These are phyloP conservation scores for silkworm (Bombyx mori) DNA, from an alignment of 1,140 invertebrate species.

Conservation along the genomic window DNA sequence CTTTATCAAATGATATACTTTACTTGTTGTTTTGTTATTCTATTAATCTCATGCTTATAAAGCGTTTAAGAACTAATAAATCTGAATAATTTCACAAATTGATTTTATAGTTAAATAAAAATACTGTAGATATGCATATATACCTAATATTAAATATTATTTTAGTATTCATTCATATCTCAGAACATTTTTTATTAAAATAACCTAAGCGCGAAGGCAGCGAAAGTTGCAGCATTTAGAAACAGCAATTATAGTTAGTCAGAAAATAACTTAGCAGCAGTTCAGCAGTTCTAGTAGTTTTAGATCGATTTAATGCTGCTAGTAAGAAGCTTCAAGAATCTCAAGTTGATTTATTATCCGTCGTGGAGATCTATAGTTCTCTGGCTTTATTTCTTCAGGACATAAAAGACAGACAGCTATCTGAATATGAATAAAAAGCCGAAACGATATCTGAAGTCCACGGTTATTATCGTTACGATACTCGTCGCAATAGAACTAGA, in stretches of 20 bases:
- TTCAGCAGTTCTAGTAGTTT: neutral
- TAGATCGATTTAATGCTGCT: conserved; percentile 1
- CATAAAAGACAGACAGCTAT: conserved; percentile 7
- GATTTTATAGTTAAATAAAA: no score
- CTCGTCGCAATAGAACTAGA: conserved; percentile 2
- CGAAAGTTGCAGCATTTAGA: conserved; percentile 5
- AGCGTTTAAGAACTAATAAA: no score
- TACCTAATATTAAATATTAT: no score
- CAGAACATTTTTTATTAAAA: no score
- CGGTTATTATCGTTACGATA: conserved; percentile 2
- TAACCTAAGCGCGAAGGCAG: neutral
- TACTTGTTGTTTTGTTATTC: no score
- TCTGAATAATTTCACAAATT: no score
- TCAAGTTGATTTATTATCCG: conserved; percentile 1
- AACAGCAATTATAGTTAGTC: neutral
- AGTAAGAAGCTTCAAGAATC: conserved; percentile 1
- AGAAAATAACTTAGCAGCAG: no score
- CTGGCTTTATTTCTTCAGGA: conserved; percentile 2
- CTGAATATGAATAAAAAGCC: conserved; percentile 2
- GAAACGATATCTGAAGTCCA: neutral
- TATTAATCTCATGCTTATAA: no score
- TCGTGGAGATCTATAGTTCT: conserved; percentile 2
- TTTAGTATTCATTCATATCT: no score
- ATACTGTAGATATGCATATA: no score
- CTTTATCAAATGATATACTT: no score